These are phyloP conservation scores for Ceratotherium simum DNA, from an alignment of 2,113 vertebrate genomes.

Conservation along the genomic window DNA sequence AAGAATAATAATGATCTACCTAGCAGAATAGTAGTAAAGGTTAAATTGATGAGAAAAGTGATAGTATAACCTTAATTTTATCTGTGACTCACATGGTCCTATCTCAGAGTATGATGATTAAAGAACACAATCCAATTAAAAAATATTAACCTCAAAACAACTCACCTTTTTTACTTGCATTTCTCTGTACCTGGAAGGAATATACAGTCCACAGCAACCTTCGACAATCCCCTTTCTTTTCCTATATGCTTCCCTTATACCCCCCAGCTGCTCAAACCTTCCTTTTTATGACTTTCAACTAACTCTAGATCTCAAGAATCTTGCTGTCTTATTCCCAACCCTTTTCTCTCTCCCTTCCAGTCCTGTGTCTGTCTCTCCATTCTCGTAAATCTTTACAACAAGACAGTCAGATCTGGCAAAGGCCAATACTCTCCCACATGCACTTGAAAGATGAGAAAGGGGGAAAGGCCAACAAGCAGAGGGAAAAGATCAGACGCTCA, in stretches of 20 bases:
- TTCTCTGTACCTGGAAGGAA: background rate
- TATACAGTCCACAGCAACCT: background rate
- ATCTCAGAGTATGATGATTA: background rate
- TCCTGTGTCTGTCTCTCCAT: background rate
- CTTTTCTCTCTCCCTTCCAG: background rate
- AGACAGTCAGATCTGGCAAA: background rate
- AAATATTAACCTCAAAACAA: constrained; percentile 27
- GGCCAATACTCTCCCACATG: background rate
- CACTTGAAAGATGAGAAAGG: background rate
- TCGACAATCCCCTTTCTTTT: background rate
- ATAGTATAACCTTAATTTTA: background rate
- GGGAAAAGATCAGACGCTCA: background rate
- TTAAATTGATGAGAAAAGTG: background rate
- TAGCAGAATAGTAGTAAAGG: background rate
- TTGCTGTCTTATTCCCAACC: background rate
- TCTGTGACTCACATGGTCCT: background rate
- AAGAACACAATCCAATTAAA: background rate
- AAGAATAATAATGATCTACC: background rate
- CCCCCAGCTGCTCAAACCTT: background rate
- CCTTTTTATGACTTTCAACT: background rate
- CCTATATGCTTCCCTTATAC: background rate
- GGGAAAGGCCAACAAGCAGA: background rate
- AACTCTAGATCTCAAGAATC: background rate
- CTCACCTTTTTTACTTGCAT: background rate
- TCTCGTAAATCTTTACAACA: background rate